Evolutionary conservation across 2,888 invertebrate species (phyloP).

Genomic region (Eristalis pertinax): DNA sequence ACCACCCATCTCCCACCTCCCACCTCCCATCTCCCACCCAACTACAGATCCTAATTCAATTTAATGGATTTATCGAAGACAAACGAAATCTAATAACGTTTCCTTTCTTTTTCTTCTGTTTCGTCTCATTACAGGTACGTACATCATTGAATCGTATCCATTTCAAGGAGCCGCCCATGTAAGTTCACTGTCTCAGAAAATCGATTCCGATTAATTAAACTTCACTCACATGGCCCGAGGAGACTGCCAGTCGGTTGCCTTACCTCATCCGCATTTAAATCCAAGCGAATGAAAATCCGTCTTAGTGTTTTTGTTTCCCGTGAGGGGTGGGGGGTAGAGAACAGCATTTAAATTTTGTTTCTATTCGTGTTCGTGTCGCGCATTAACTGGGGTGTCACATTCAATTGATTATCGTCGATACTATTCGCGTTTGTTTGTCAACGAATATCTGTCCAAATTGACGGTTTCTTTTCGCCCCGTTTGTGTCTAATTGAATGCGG

Average conservation of each 20-base stretch:
- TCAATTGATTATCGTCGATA: conserved; percentile 41
- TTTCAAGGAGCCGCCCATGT: conserved; percentile 14
- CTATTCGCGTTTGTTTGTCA: conserved; percentile 2
- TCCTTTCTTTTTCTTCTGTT: conserved; percentile 13
- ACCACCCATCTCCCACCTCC: neutral
- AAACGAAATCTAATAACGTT: conserved; percentile 50
- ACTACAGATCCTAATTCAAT: conserved; percentile 40
- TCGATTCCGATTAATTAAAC: conserved; percentile 63
- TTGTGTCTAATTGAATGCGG: neutral
- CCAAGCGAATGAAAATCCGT: conserved; percentile 60
- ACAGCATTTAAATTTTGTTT: conserved; percentile 5
- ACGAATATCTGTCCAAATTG: too few relatives aligned
- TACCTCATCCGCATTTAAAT: neutral
- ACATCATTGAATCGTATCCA: conserved; percentile 4
- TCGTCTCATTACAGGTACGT: conserved; percentile 61
- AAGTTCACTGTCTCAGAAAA: conserved; percentile 52
- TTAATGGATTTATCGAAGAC: conserved; percentile 38
- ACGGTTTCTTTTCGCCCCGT: neutral
- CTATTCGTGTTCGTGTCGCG: neutral
- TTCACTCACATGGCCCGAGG: neutral
- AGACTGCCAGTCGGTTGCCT: neutral
- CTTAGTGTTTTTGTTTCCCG: conserved; percentile 7
- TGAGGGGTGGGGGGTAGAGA: conserved; percentile 29
- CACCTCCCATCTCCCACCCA: neutral
- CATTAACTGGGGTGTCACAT: conserved; percentile 52